Percentiles rank a stretch among this genome's conserved stretches.
Evolutionary conservation across 2,888 invertebrate species (phyloP).

Genomic region (Trichopoda pennipes): DNA sequence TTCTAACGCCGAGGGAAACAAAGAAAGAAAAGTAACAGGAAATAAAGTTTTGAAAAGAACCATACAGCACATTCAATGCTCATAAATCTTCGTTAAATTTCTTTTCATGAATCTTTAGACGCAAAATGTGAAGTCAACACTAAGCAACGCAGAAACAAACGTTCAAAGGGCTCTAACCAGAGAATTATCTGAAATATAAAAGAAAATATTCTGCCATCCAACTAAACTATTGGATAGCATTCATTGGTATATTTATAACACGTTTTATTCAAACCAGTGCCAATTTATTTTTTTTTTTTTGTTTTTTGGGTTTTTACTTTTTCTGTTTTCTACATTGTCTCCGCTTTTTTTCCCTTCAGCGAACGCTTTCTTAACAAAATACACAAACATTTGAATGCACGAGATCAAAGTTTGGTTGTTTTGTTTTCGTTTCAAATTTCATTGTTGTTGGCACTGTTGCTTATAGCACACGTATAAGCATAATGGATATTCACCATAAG

Average conservation of each 20-base stretch:
- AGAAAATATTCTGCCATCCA: conserved; percentile 13
- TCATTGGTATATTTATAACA: conserved; percentile 52
- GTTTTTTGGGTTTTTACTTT: too few relatives aligned
- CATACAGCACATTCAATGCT: conserved; percentile 64
- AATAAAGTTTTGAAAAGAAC: conserved; percentile 64
- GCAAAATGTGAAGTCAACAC: conserved; percentile 60
- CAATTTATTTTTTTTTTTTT: conserved; percentile 27
- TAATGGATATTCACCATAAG: conserved; percentile 64
- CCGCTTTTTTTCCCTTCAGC: conserved; percentile 18
- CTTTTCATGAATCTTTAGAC: conserved; percentile 60
- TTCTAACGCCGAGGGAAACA: not conserved
- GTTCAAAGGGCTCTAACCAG: conserved; percentile 46
- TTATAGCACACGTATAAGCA: conserved; percentile 56
- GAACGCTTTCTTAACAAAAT: conserved; percentile 6
- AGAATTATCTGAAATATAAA: conserved; percentile 39
- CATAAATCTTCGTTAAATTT: conserved; percentile 68
- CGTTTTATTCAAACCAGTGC: conserved; percentile 40
- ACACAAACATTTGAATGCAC: conserved; percentile 19
- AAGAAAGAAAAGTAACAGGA: conserved; percentile 24
- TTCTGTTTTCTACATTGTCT: not conserved
- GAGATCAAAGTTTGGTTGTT: conserved; percentile 37
- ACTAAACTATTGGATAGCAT: conserved; percentile 47
- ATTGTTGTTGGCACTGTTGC: conserved; percentile 28
- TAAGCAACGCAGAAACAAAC: conserved; percentile 49
- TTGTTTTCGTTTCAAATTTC: conserved; percentile 10